Percentiles rank a stretch among this genome's conserved stretches.
Evolutionary conservation across 2,888 invertebrate species (phyloP).

Genomic region (Desoria tigrina): DNA sequence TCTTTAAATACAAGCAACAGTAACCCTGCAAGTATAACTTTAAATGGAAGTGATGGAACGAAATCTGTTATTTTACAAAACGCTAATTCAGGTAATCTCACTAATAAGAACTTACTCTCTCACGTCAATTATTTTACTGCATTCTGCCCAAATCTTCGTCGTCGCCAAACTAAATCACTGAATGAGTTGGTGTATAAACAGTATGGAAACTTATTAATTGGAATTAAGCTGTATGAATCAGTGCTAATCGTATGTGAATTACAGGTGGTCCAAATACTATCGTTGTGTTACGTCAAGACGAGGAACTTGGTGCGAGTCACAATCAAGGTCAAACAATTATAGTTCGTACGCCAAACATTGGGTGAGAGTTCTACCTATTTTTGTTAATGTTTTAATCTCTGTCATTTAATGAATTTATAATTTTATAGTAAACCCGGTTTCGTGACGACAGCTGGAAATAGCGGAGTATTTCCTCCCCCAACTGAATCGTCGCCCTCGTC

Average conservation of each 20-base stretch:
- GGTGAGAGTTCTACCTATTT: no score
- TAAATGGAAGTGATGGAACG: constrained; percentile 44
- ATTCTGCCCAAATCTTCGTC: no score
- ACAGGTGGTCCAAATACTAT: constrained; percentile 42
- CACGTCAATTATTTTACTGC: no score
- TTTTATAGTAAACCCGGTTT: no score
- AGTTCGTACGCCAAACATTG: constrained; percentile 49
- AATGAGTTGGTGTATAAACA: no score
- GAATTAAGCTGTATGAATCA: constrained; percentile 9
- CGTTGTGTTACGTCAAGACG: constrained; percentile 48
- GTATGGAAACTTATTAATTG: no score
- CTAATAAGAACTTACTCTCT: no score
- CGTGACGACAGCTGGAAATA: no score
- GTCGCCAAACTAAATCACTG: no score
- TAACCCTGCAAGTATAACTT: constrained; percentile 23
- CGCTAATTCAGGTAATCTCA: constrained; percentile 29
- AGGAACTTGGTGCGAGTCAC: constrained; percentile 44
- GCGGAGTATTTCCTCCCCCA: no score
- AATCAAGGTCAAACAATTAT: constrained; percentile 48
- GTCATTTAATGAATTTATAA: neutral
- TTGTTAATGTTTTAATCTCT: no score
- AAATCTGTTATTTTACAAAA: constrained; percentile 47
- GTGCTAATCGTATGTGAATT: neutral
- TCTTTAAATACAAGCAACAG: constrained; percentile 19
- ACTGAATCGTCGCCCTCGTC: no score